Evolutionary conservation across 2,888 invertebrate genomes (phyloP), one percentile per base, ranked within the genome.

Genomic region (Eurytoma adleriae): DNA sequence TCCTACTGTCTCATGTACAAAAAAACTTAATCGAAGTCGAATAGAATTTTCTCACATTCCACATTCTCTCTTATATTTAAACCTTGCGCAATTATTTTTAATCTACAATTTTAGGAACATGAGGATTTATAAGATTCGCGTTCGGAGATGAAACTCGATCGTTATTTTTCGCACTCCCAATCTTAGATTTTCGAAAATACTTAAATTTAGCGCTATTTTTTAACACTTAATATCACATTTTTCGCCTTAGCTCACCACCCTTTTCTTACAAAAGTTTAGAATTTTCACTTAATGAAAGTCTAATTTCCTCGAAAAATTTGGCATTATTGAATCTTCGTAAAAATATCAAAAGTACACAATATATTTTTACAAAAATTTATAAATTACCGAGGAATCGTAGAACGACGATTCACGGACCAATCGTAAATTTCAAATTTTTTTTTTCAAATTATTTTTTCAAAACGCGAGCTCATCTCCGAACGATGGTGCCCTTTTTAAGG

Each of bases 61-160:
- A 24, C 64, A 64, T 70, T 70, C 59, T 27, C 52, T 78, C 68
- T 56, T 76, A 61, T 56, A 20, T 30, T 56, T 67, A 14, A 48
- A 40, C 18, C n/a, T 40, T 59, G 62, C 18, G 73, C 59, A 71
- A 68, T 70, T 68, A 82, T 64, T 72, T 74, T 68, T 74, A 81
- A 27, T 79, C 54, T 83, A 82, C 27, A 74, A 82, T 72, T 82
- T 84, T 84, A 85, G 85, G 84, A 85, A 85, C 85, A 85, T 85
- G 76, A 83, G 73, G 74, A 82, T 82, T 81, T 83, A 84, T 76
- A 77, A 84, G 81, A 70, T 24, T 57, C 68, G 54, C 54, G 54
- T 27, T 27, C 56, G 52, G 77, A 82, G 78, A 82, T 71, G 18
- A 61, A 62, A 67, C 18, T 68, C 59, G 27, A 24, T 48, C 27